A percentile compares a stretch with the other conserved stretches of the same genome.
Conservation (phyloP, 1,140 invertebrate species). For the Musca domestica region DNA sequence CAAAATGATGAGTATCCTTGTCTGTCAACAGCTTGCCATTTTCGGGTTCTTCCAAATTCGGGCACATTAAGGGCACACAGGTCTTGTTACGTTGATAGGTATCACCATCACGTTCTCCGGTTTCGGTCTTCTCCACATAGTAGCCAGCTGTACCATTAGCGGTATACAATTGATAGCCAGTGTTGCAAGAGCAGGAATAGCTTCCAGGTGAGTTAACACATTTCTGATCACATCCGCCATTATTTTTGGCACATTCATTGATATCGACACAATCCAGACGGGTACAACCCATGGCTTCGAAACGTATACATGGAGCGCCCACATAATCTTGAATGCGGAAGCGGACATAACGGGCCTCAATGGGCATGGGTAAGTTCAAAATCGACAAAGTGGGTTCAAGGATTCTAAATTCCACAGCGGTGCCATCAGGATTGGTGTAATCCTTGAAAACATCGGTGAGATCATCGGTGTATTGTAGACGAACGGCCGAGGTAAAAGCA, state of each 20-base stretch:
- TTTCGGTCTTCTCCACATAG: constrained; percentile 76
- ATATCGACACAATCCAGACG: constrained; percentile 87
- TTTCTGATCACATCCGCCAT: constrained; percentile 93
- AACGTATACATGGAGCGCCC: constrained; percentile 81
- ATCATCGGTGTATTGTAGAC: constrained; percentile 84
- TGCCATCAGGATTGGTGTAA: constrained; percentile 87
- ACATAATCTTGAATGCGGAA: constrained; percentile 89
- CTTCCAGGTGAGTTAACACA: constrained; percentile 86
- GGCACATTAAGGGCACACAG: constrained; percentile 91
- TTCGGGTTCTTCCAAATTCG: constrained; percentile 73
- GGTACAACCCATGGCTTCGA: constrained; percentile 93
- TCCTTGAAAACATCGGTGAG: constrained; percentile 86
- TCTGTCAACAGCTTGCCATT: constrained; percentile 87
- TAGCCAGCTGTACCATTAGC: constrained; percentile 91
- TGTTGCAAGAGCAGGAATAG: constrained; percentile 85
- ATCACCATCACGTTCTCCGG: constrained; percentile 83
- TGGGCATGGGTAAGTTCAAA: constrained; percentile 83
- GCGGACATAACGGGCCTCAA: constrained; percentile 86
- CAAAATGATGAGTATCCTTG: constrained; percentile 80
- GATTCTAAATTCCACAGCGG: constrained; percentile 88
- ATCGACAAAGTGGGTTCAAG: constrained; percentile 84
- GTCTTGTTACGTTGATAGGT: constrained; percentile 90
- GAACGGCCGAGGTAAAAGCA: constrained; percentile 84
- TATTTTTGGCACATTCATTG: constrained; percentile 86
- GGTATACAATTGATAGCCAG: constrained; percentile 88